Evolutionary conservation across 2,113 vertebrate species (phyloP), one percentile per base, ranked within the genome.

Genomic region (Rattus rattus): DNA sequence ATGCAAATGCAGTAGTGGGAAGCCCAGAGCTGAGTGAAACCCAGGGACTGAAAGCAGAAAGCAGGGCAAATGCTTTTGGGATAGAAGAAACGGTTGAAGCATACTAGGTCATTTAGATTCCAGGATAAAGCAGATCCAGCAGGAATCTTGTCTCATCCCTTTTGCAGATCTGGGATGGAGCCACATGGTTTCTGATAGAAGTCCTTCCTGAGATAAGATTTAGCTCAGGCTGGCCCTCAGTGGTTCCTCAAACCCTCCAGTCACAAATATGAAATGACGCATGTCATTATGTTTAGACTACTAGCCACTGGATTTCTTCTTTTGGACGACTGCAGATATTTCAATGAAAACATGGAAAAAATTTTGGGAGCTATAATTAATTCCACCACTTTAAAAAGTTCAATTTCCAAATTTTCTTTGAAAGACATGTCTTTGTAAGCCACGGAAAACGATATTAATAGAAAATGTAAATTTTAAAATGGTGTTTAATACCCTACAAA

Each of bases 341-440:
- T 86, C 54, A 77, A 56, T 84, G 7, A 70, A 69, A 90, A 96
- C 92, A 11, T 72, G 24, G 0, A n/a, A 54, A 88, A 88, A 26
- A 69, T 96, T 36, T 93, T 7, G 69, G 33, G 17, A 91, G 30
- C 5, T 91, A 95, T 85, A 30, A 91, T 91, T 87, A 16, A 59
- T 33, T 43, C 19, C 8, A 77, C 49, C 8, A 67, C 91, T 94
- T 87, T 63, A 17, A 52, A 59, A 72, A 12, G 7, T 47, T 91
- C 28, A 81, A 65, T 88, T 95, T 47, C 33, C 16, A 49, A 84
- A 90, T 86, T 95, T 54, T 87, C 36, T 13, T 76, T 96, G 92
- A 81, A 94, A 72, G 20, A 0, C 63, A 17, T 52, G 49, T 91
- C 28, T 91, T 83, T 90, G 56, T 90, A 28, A 91, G 52, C 72